Evolutionary conservation across 2,113 vertebrate species (phyloP).

Genomic region (Sakesphorus luctuosus): DNA sequence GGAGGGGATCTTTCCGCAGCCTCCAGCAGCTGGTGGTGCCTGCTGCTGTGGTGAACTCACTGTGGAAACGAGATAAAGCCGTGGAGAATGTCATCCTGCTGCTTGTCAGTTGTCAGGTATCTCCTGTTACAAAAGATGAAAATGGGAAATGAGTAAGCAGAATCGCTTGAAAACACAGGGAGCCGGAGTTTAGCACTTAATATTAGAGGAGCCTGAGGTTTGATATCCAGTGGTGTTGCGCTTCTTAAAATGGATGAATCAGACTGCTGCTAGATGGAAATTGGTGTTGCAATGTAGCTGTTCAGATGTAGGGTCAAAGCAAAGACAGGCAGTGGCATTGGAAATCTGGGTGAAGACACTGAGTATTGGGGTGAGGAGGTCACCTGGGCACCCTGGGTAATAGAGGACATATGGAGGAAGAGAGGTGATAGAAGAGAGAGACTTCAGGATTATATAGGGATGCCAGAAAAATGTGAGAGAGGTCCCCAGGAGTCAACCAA

Average conservation of each 20-base stretch:
- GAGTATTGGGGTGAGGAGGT: background rate
- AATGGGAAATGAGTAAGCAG: background rate
- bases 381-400: accelerated
- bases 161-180: background rate
- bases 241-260: background rate
- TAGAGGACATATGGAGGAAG: background rate
- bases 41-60: background rate
- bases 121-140: background rate
- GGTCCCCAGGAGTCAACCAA: background rate
- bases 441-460: background rate
- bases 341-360: background rate
- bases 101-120: background rate
- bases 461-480: background rate
- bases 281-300: accelerated
- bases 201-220: background rate
- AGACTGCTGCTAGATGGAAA: background rate
- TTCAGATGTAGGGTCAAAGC: background rate
- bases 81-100: background rate
- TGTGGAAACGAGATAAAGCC: background rate
- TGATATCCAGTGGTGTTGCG: background rate
- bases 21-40: background rate
- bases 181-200: background rate
- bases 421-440: background rate
- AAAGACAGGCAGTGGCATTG: background rate
- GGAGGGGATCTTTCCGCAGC: background rate